Base-by-base conservation (phyloP, 1,140 invertebrate genomes). In the Apis florea region DNA sequence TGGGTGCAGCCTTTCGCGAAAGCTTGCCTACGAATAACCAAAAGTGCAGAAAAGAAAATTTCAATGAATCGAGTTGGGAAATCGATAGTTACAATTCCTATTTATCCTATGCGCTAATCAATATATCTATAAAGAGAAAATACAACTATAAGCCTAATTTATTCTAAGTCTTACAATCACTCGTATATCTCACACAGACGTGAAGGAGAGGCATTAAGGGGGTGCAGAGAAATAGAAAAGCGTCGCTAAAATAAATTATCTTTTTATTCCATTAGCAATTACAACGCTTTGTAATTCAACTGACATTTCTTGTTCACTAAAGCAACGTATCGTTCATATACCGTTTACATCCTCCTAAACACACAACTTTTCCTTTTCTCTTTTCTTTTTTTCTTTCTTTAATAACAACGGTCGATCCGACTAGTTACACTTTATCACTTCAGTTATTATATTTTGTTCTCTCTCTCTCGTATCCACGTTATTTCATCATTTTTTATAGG, bases 251-350 rank as follows among this genome's bases (percentile, higher is more conserved):
- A 89, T 90, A 90, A 88, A 90, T 88, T 82, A 88, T 88, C 79
- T 83, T 86, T 90, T 90, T 90, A 90, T 90, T 90, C 79, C 83
- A 89, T 83, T 85, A 90, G 89, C 89, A 90, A 84, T 87, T 90
- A 90, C 90, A 90, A 89, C 87, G 84, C 89, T 86, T 82, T 83
- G 72, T 77, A 78, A 75, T 70, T 82, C 85, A 54, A 83, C 78
- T 88, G 80, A 89, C 88, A 87, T 64, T 85, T 85, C 71, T 79
- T 82, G 51, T 76, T 82, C 73, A 66, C 86, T 89, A 84, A n/a
- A 82, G 59, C 82, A 89, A 89, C 75, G 79, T 82, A 58, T 72
- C 75, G 21, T 73, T 84, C 75, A 78, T 75, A 79, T 86, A 84
- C 73, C 71, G 59, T 85, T 59, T 71, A 69, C 68, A 77, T 63